A percentile compares a stretch with the other conserved stretches of the same genome.
These are phyloP conservation scores for Ornithoptera alexandrae DNA, from an alignment of 2,888 invertebrate species.

Conservation along the genomic window DNA sequence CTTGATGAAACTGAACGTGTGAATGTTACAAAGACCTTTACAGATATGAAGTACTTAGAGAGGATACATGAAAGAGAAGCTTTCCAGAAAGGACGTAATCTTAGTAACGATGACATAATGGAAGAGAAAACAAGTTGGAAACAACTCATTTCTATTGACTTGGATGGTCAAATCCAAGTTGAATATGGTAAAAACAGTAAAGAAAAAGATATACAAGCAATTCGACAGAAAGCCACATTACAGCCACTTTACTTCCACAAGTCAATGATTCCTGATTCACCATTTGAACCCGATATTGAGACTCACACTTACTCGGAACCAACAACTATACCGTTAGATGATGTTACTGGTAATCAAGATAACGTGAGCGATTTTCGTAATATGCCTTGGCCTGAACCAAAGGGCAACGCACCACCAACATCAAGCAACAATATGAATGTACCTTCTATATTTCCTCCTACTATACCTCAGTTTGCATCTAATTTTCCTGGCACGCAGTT, in stretches of 20 bases:
- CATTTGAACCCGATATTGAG: constrained; percentile 93
- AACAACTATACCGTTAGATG: constrained; percentile 92
- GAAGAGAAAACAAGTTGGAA: constrained; percentile 90
- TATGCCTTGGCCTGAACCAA: constrained; percentile 92
- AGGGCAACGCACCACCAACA: constrained; percentile 79
- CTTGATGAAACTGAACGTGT: constrained; percentile 97
- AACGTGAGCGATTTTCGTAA: constrained; percentile 87
- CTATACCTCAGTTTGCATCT: constrained; percentile 68
- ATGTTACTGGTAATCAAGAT: constrained; percentile 90
- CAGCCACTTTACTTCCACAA: constrained; percentile 90
- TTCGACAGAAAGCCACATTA: constrained; percentile 90
- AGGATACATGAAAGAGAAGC: constrained; percentile 91
- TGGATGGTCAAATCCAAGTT: constrained; percentile 82
- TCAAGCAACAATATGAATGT: constrained; percentile 51
- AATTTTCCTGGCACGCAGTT: constrained; percentile 72
- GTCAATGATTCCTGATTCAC: constrained; percentile 91
- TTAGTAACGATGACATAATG: constrained; percentile 89
- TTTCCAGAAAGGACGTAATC: constrained; percentile 87
- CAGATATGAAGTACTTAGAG: constrained; percentile 95
- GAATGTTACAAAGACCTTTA: constrained; percentile 95
- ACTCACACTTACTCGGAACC: constrained; percentile 88
- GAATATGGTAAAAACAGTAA: constrained; percentile 88
- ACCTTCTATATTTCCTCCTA: constrained; percentile 72
- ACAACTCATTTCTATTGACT: constrained; percentile 84
- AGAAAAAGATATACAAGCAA: constrained; percentile 92